phyloP scores from a whole-genome alignment of 2,113 vertebrate genomes.

The Nymphicus hollandicus region DNA sequence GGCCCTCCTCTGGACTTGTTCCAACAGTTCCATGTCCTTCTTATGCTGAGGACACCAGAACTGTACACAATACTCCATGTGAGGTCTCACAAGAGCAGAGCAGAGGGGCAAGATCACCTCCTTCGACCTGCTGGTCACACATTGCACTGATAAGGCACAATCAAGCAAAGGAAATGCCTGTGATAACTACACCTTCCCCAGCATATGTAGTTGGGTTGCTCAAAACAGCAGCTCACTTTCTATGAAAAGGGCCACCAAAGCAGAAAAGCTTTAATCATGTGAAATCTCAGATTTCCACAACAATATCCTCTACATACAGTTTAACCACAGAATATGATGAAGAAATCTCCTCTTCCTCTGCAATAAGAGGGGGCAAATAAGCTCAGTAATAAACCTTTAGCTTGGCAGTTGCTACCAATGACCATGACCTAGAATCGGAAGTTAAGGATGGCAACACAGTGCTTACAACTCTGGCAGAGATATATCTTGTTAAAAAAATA shows the following conservation, averaged over 20 bases:
- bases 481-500: background rate
- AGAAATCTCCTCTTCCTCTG: background rate
- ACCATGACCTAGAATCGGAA: background rate
- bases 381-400: background rate
- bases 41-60: background rate
- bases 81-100: background rate
- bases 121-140: background rate
- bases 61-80: background rate
- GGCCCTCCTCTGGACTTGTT: too few relatives aligned
- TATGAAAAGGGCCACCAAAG: background rate
- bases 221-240: background rate
- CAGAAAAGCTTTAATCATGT: background rate
- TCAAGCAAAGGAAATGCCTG: background rate
- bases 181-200: background rate
- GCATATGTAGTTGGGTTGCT: accelerated
- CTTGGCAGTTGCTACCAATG: background rate
- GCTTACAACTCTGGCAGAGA: background rate
- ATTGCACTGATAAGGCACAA: background rate
- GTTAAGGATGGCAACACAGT: background rate
- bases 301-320: background rate
- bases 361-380: background rate
- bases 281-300: background rate
- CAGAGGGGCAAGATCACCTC: background rate
- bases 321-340: background rate
- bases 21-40: too few relatives aligned